Conservation (phyloP, 1,140 invertebrate species). For the Odontomachus brunneus region DNA sequence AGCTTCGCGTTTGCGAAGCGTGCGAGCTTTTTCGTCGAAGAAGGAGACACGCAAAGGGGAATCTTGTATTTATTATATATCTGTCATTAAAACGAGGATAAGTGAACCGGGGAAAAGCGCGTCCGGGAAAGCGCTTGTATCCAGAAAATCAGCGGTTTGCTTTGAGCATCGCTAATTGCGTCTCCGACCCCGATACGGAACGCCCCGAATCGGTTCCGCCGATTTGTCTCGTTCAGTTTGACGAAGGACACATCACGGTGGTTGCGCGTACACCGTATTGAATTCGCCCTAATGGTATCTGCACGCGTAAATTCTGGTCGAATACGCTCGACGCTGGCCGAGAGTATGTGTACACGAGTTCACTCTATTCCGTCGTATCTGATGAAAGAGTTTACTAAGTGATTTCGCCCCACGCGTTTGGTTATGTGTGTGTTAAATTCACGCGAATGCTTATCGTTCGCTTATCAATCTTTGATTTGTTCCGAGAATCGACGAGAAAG, state of each 20-base stretch:
- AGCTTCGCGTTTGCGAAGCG: too few species aligned
- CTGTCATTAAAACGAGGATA: not conserved
- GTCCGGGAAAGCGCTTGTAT: too few species aligned
- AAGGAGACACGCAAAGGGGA: too few species aligned
- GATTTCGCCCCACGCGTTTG: not conserved
- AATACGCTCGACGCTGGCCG: not conserved
- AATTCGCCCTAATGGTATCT: conserved; percentile 12
- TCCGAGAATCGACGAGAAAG: not conserved
- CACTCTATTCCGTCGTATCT: not conserved
- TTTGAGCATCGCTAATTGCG: conserved; percentile 39
- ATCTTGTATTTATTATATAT: not conserved
- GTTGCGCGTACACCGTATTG: conserved; percentile 12
- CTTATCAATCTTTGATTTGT: conserved; percentile 23
- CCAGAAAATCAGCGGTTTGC: conserved; percentile 42
- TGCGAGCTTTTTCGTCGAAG: too few species aligned
- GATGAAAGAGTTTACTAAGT: not conserved
- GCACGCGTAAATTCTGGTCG: conserved; percentile 28
- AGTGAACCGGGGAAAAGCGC: not conserved
- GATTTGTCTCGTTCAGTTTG: conserved; percentile 64
- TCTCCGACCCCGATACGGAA: not conserved
- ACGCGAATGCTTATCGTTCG: too few species aligned
- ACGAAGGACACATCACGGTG: conserved; percentile 52
- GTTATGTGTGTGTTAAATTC: not conserved
- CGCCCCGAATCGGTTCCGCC: not conserved
- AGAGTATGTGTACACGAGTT: conserved; percentile 1